Percentiles rank a stretch among this genome's conserved stretches.
These are phyloP conservation scores for Alaudala cheleensis DNA, from an alignment of 2,113 vertebrate species.

Conservation along the genomic window DNA sequence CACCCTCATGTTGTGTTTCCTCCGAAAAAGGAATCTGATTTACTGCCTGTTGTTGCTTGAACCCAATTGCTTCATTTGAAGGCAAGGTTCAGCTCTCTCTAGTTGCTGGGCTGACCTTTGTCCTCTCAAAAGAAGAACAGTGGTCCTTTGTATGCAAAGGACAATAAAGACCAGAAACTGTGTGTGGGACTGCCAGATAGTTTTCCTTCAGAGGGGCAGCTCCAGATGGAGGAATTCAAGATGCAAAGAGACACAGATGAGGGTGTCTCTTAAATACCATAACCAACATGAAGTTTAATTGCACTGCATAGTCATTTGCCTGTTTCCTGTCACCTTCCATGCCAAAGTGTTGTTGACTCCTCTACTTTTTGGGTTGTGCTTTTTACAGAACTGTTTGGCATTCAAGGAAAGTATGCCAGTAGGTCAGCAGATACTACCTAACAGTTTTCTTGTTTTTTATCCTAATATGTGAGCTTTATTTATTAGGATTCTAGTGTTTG, in stretches of 20 bases:
- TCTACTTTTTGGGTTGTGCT: not conserved
- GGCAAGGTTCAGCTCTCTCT: not conserved
- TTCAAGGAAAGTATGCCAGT: not conserved
- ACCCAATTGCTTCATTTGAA: rapidly evolving
- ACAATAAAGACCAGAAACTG: not conserved
- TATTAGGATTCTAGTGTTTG: not conserved
- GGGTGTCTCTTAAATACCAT: not conserved
- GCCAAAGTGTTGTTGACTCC: not conserved
- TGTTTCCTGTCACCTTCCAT: not conserved
- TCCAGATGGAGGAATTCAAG: not conserved
- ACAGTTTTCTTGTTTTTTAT: not conserved
- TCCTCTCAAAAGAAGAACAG: not conserved
- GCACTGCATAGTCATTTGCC: rapidly evolving
- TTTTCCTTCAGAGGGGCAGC: not conserved
- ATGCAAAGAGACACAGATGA: not conserved
- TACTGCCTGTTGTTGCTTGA: not conserved
- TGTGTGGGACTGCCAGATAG: rapidly evolving
- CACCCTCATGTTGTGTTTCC: not conserved
- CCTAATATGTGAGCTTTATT: not conserved
- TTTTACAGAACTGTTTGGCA: not conserved
- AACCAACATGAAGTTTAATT: not conserved
- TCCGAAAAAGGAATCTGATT: not conserved
- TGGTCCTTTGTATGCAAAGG: not conserved
- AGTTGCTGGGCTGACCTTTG: not conserved
- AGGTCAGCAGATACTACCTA: not conserved